Percentiles rank a stretch among this genome's conserved stretches.
These are phyloP conservation scores for Trypoxylus dichotomus DNA, from an alignment of 1,140 invertebrate species.

Conservation along the genomic window DNA sequence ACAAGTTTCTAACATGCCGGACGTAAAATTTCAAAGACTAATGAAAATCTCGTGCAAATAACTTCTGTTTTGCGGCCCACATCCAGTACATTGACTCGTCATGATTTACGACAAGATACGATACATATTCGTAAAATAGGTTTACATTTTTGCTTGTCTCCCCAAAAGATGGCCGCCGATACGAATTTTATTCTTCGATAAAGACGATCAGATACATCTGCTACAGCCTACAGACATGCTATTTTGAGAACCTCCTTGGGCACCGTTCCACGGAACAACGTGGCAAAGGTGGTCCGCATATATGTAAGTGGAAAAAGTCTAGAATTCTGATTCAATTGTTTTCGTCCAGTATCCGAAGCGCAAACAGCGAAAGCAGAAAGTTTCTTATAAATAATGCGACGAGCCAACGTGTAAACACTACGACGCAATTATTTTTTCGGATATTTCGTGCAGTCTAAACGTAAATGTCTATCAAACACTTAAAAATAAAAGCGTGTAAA, in stretches of 20 bases:
- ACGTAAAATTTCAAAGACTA: neutral
- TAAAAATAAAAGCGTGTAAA: constrained; percentile 8
- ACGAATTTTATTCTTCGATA: constrained; percentile 21
- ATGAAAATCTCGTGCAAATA: neutral
- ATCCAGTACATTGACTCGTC: constrained; percentile 10
- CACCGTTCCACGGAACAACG: neutral
- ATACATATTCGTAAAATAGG: neutral
- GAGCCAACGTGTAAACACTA: neutral
- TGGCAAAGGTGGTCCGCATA: constrained; percentile 1
- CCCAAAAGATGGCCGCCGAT: neutral
- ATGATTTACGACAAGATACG: neutral
- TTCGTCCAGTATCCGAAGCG: neutral
- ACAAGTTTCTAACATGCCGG: neutral
- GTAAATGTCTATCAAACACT: neutral
- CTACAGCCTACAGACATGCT: neutral
- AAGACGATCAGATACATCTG: neutral
- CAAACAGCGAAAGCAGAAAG: neutral
- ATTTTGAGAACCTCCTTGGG: constrained; percentile 22
- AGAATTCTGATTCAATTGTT: constrained; percentile 22
- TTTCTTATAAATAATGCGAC: neutral
- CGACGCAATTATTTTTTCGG: constrained; percentile 8
- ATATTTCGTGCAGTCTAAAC: neutral
- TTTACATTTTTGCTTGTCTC: neutral
- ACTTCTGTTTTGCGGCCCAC: neutral
- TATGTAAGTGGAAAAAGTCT: constrained; percentile 21